Conservation (phyloP, 1,140 invertebrate species). For the Glossosoma conforme region DNA sequence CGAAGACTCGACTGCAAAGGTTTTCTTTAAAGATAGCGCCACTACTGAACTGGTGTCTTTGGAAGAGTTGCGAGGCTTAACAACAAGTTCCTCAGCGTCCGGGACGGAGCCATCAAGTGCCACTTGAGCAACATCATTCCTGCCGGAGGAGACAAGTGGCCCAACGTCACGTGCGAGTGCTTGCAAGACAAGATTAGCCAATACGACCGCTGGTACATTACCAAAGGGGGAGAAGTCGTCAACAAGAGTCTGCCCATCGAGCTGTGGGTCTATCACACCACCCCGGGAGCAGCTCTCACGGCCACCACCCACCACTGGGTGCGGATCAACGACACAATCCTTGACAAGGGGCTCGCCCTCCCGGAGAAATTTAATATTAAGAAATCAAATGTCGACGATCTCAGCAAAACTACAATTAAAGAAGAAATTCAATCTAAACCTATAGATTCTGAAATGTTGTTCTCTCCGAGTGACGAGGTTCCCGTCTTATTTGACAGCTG, state of each 20-base stretch:
- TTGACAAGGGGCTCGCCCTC: constrained; percentile 52
- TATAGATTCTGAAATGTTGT: background rate
- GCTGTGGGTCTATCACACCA: constrained; percentile 49
- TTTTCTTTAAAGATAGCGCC: constrained; percentile 54
- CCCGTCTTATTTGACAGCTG: constrained; percentile 35
- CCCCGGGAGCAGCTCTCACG: constrained; percentile 42
- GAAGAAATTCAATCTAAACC: background rate
- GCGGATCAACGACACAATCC: constrained; percentile 50
- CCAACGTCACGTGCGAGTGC: constrained; percentile 46
- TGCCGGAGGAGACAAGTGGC: constrained; percentile 51
- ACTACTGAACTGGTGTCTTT: constrained; percentile 41
- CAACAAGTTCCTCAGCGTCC: constrained; percentile 38
- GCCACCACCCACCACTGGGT: constrained; percentile 49
- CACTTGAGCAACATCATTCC: constrained; percentile 53
- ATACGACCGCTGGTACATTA: constrained; percentile 43
- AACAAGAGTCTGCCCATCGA: constrained; percentile 51
- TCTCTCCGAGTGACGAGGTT: background rate
- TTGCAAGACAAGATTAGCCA: constrained; percentile 48
- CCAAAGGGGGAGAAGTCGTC: constrained; percentile 42
- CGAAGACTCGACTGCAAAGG: constrained; percentile 35
- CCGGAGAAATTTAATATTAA: constrained; percentile 36
- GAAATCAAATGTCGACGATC: background rate
- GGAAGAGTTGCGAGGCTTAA: constrained; percentile 41
- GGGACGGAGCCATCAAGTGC: constrained; percentile 50
- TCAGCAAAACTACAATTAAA: background rate